Percentiles rank a stretch among this genome's conserved stretches.
These are phyloP conservation scores for Cladorhizidae sp. DNA, from an alignment of 37 sponge, comb jelly and placozoan genomes.

Conservation along the genomic window DNA sequence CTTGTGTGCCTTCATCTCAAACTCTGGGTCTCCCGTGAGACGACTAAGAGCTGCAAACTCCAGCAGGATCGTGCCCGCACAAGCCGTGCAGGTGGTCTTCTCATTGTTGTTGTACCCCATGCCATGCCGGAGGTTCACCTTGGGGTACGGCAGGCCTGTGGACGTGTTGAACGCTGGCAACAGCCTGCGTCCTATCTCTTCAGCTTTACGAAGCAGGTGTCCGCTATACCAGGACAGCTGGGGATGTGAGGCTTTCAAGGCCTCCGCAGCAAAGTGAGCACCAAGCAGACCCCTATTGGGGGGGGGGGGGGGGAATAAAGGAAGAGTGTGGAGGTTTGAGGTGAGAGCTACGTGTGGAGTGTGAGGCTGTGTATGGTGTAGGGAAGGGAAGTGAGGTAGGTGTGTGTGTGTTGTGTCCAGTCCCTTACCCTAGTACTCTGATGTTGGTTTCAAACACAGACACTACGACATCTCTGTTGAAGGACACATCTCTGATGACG, in stretches of 20 bases:
- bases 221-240: slow-evolving; percentile 84
- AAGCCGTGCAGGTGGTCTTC: slow-evolving; percentile 91
- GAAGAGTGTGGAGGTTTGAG: background rate
- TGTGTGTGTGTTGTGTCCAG: too few species aligned
- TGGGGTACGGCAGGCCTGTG: slow-evolving; percentile 92
- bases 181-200: slow-evolving; percentile 78
- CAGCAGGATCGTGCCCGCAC: slow-evolving; percentile 92
- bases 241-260: slow-evolving; percentile 51
- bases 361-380: background rate
- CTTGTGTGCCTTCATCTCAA: slow-evolving; percentile 74
- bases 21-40: slow-evolving; percentile 78
- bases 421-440: slow-evolving; percentile 88
- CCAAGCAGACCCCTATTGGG: slow-evolving; percentile 85
- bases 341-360: background rate
- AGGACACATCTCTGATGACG: slow-evolving; percentile 71
- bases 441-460: slow-evolving; percentile 99
- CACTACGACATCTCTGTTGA: slow-evolving; percentile 87
- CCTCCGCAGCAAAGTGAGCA: slow-evolving; percentile 85
- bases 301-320: background rate
- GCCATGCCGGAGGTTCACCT: slow-evolving; percentile 81
- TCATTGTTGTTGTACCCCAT: slow-evolving; percentile 28
- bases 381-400: background rate
- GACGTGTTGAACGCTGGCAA: slow-evolving; percentile 95
- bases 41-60: slow-evolving; percentile 97
- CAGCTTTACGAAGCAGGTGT: slow-evolving; percentile 76